These are phyloP conservation scores for Doris montereyensis DNA, from an alignment of 2,888 invertebrate genomes.

Conservation along the genomic window DNA sequence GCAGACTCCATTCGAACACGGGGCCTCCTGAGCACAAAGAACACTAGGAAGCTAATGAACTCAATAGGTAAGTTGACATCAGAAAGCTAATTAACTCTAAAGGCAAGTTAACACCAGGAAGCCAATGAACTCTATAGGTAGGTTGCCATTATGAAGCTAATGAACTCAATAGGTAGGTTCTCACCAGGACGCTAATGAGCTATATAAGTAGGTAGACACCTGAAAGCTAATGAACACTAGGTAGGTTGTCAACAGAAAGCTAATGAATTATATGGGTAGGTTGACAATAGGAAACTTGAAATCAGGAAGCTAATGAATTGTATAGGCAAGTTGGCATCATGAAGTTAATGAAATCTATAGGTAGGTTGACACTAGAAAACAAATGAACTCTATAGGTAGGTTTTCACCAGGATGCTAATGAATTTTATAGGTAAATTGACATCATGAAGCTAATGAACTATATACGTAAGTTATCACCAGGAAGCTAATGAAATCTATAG, in stretches of 20 bases:
- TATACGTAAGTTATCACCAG: constrained; percentile 18
- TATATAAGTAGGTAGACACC: constrained; percentile 36
- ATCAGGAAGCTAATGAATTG: constrained; percentile 33
- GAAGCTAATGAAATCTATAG: constrained; percentile 37
- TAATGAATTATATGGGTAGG: constrained; percentile 37
- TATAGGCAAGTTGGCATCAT: constrained; percentile 32
- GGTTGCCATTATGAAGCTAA: constrained; percentile 14
- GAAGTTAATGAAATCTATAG: constrained; percentile 37
- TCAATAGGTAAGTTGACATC: constrained; percentile 34
- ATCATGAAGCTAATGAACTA: constrained; percentile 32
- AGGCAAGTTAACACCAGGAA: constrained; percentile 35
- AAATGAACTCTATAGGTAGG: constrained; percentile 37
- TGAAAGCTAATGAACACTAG: constrained; percentile 34
- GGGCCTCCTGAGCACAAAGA: constrained; percentile 20
- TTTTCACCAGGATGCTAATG: constrained; percentile 23
- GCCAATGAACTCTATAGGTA: constrained; percentile 36
- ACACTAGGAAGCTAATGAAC: constrained; percentile 32
- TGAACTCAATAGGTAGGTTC: constrained; percentile 36
- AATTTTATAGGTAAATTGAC: constrained; percentile 39
- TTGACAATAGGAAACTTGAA: too few species aligned
- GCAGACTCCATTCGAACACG: constrained; percentile 10
- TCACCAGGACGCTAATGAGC: constrained; percentile 27
- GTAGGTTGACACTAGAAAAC: constrained; percentile 25
- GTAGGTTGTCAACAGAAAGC: constrained; percentile 24
- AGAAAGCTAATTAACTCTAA: constrained; percentile 36